Evolutionary conservation across 1,140 invertebrate genomes (phyloP), one percentile per base, ranked within the genome.

Genomic region (Cydia splendana): DNA sequence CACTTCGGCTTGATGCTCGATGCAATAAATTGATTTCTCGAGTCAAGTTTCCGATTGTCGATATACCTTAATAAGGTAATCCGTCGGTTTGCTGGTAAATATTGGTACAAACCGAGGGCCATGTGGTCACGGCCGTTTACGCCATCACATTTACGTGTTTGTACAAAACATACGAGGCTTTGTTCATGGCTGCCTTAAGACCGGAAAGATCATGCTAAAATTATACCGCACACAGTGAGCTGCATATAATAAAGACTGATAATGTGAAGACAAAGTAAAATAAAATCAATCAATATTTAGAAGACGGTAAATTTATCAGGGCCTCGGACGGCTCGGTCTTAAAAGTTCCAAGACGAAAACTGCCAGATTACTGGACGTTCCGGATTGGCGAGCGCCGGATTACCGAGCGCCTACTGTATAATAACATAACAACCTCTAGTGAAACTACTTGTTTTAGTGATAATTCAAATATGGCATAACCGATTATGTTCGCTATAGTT

Each of bases 121-220:
- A n/a, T 12, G 20, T 62, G 57, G 57, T 62, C 57, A 62, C 20
- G 57, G 57, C 20, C 57, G 57, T 62, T 62, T 62, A 62, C 57
- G 57, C 57, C 57, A 62, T 62, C 57, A 20, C 6, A 24, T 62
- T 62, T 24, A 62, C 45, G 45, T 62, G 20, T 62, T 24, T 57
- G 20, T 7, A n/a, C 57, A 62, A 34, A 62, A 24, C 57, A 24
- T 62, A 62, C 20, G 53, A 57, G 15, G 15, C 51, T 53, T 53
- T 7, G 51, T 62, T 24, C 20, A 62, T 24, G 57, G 57, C 20
- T 62, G 20, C 57, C 9, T 62, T 62, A 62, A 62, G 18, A 62
- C 57, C 57, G 57, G 57, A 62, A 62, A 62, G 57, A 62, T 24
- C 20, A 62, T 24, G 57, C 57, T 62, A 62, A 62, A 62, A 62